Base-by-base conservation (phyloP, 2,797 vertebrate genomes). In the Picus viridis region DNA sequence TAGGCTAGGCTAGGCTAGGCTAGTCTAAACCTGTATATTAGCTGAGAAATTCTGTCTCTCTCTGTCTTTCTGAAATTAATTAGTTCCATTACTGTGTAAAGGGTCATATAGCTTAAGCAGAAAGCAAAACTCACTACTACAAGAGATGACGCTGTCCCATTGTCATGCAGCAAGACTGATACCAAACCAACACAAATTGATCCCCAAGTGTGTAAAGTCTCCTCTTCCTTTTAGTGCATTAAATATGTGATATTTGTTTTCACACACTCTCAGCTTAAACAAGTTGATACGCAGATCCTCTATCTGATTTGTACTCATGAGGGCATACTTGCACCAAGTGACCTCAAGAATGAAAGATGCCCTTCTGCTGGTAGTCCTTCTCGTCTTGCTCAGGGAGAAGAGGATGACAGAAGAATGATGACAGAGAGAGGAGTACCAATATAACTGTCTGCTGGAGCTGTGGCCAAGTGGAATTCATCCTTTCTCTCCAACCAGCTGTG, bases 181-280 rank as follows among this genome's bases (percentile, higher is more conserved):
- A 19, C 7, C 68, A 7, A 17, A 41, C 22, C 26, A 45, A 23
- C 12, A 43, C 8, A 32, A 5, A 62, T 19, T 6, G 57, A 32
- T 47, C 6, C 7, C 7, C 8, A 39, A 12, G 16, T 19, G 12
- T 57, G 29, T 1, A 0, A 32, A 26, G 7, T 18, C 19, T 72
- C 30, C 36, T 76, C 32, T 54, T 69, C 68, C 41, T 69, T 54
- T 73, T n/a, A 54, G 34, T 34, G 5, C 10, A 51, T 20, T 57
- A 30, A 70, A 39, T 45, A 27, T 7, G 15, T 27, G 26, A 6
- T 54, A 15, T 3, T 56, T 51, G 7, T 43, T 75, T 80, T 43
- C 58, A 61, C 22, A 54, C 16, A 29, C 19, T 32, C 18, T n/a
- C 39, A 49, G 6, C 15, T 64, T 59, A 65, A 71, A 61, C 11